Evolutionary conservation across 2,113 vertebrate species (phyloP), one percentile per base, ranked within the genome.

Genomic region (Neolamprologus toae): DNA sequence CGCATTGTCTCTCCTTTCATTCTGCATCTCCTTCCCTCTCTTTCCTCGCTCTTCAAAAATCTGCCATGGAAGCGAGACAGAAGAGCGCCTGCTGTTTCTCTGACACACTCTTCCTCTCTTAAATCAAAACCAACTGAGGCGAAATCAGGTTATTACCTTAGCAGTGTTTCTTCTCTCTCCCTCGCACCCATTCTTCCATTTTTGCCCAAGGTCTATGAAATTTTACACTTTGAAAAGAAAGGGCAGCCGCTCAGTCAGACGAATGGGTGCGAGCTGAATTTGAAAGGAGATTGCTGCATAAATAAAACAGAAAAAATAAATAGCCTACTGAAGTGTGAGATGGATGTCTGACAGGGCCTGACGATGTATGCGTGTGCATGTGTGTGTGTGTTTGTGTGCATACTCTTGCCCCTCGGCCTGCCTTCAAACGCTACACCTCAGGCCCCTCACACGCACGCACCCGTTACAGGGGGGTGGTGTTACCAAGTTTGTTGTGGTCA

Each of bases 41-140:
- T 88, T 51, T 4, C 82, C 71, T 63, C 23, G 83, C 73, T 86
- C 82, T 91, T 90, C 83, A 93, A 89, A 94, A 90, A 91, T 91
- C 88, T 94, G 92, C 88, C 92, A 71, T 88, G 85, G 88, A 88
- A 90, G 91, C 84, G 78, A 91, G 93, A 89, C 92, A 92, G 90
- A 83, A 89, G 92, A 92, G 89, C 23, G 85, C 93, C 94, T 86
- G 93, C 94, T 95, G 94, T 84, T 90, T 93, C 88, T 89, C 89
- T 95, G 94, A 95, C 92, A 94, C 92, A 89, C 88, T 94, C 93
- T 95, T 96, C 94, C 93, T 93, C 82, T 90, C 93, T 84, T 93
- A 95, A 96, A 95, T 96, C 92, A 93, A 95, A 95, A 92, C 88
- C 94, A 95, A 92, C 93, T 93, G 88, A 95, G 92, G 91, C 71